Evolutionary conservation across 2,797 vertebrate genomes (phyloP).

Genomic region (Austrolebias charrua): DNA sequence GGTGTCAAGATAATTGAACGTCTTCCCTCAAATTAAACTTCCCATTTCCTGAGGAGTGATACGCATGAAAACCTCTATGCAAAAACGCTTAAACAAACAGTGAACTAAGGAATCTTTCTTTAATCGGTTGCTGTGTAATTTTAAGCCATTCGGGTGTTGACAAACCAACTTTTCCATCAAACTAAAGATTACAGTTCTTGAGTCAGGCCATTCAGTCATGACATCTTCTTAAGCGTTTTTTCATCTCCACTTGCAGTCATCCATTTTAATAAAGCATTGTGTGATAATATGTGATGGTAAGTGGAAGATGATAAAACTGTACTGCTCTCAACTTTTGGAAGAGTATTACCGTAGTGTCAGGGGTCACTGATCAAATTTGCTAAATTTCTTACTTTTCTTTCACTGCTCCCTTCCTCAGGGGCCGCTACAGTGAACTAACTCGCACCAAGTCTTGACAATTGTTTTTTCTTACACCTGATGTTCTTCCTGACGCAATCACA

Average conservation of each 20-base stretch:
- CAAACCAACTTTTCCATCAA: constrained; percentile 31
- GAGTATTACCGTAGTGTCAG: constrained; percentile 16
- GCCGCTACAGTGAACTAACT: too few species aligned
- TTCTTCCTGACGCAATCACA: too few species aligned
- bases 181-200: constrained; percentile 48
- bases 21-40: constrained; percentile 54
- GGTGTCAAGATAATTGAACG: constrained; percentile 54
- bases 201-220: constrained; percentile 27
- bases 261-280: constrained; percentile 30
- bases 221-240: constrained; percentile 35
- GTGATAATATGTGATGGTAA: constrained; percentile 41
- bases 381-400: background rate
- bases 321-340: constrained; percentile 26
- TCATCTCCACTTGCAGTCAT: constrained; percentile 30
- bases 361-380: background rate
- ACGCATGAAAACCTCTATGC: constrained; percentile 45
- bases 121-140: constrained; percentile 12
- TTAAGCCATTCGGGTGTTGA: constrained; percentile 27
- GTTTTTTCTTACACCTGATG: too few species aligned
- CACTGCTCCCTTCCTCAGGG: too few species aligned
- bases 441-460: too few species aligned
- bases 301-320: constrained; percentile 38
- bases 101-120: constrained; percentile 12
- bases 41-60: constrained; percentile 20
- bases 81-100: constrained; percentile 45